phyloP scores from a whole-genome alignment of 1,140 invertebrate species.

The Sitobion miscanthi region DNA sequence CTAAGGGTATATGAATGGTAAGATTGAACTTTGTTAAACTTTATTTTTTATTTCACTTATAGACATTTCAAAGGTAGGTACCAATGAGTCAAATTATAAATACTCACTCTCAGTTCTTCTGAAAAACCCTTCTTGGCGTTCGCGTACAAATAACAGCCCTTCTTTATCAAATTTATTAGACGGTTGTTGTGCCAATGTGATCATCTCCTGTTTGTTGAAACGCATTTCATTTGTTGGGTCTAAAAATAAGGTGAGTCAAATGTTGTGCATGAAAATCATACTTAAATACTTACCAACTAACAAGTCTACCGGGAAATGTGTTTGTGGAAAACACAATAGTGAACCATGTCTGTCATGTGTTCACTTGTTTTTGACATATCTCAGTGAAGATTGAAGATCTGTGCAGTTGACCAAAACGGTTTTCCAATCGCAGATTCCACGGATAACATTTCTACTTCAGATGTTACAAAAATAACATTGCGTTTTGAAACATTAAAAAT shows the following conservation, averaged over 20 bases:
- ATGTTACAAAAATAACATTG: not conserved
- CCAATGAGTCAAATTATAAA: not conserved
- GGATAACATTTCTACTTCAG: not conserved
- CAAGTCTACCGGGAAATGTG: not conserved
- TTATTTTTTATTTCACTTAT: not conserved
- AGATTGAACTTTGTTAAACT: not conserved
- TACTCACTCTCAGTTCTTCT: slow-evolving; percentile 82
- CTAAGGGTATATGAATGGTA: not conserved
- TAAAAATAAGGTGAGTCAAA: not conserved
- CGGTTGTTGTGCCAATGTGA: slow-evolving; percentile 82
- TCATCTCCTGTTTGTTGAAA: slow-evolving; percentile 88
- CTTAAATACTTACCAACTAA: not conserved
- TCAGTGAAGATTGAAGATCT: not conserved
- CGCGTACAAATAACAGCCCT: slow-evolving; percentile 83
- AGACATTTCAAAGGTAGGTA: not conserved
- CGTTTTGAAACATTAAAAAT: not conserved
- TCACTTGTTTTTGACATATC: not conserved
- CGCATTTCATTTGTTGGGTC: slow-evolving; percentile 69
- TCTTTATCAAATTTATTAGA: slow-evolving; percentile 91
- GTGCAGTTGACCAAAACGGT: not conserved
- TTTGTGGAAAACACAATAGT: not conserved
- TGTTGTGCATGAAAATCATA: not conserved
- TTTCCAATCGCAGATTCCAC: not conserved
- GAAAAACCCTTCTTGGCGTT: slow-evolving; percentile 91
- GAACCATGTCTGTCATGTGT: not conserved